Percentiles rank a stretch among this genome's conserved stretches.
phyloP scores from a whole-genome alignment of 1,140 invertebrate species.

The Dreissena rostriformis region DNA sequence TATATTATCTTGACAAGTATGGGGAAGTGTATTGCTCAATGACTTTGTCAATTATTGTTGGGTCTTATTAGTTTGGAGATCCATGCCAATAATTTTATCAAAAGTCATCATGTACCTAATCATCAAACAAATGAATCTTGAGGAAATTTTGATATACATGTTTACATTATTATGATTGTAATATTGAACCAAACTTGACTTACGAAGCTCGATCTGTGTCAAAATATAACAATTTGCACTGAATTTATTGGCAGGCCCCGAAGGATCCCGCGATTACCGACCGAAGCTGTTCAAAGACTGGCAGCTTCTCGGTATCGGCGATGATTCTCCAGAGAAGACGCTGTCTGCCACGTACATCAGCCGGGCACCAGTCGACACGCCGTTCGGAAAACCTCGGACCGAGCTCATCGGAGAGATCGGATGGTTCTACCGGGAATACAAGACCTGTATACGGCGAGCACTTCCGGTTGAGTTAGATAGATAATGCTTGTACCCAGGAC shows the following conservation, averaged over 20 bases:
- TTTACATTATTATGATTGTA: background rate
- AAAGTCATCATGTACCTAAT: too few relatives aligned
- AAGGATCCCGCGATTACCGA: slow-evolving; percentile 25
- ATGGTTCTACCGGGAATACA: slow-evolving; percentile 38
- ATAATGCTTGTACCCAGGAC: background rate
- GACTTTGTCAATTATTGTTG: too few relatives aligned
- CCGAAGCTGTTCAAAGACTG: slow-evolving; percentile 36
- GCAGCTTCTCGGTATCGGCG: slow-evolving; percentile 35
- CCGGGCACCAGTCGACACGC: slow-evolving; percentile 24
- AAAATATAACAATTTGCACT: too few relatives aligned
- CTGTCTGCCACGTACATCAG: slow-evolving; percentile 50
- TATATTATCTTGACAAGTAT: too few relatives aligned
- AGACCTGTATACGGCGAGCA: background rate
- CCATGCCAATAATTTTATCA: too few relatives aligned
- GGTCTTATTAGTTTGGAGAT: too few relatives aligned
- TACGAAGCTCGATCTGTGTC: too few relatives aligned
- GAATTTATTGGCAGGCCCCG: slow-evolving; percentile 11
- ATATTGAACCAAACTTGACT: too few relatives aligned
- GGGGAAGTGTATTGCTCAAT: too few relatives aligned
- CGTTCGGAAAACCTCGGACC: background rate
- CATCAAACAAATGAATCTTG: background rate
- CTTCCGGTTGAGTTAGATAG: background rate
- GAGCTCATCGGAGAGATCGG: slow-evolving; percentile 43
- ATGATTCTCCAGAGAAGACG: slow-evolving; percentile 38
- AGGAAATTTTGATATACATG: background rate